Base-by-base conservation (phyloP, 2,888 invertebrate species). In the Morinoia aosen region DNA sequence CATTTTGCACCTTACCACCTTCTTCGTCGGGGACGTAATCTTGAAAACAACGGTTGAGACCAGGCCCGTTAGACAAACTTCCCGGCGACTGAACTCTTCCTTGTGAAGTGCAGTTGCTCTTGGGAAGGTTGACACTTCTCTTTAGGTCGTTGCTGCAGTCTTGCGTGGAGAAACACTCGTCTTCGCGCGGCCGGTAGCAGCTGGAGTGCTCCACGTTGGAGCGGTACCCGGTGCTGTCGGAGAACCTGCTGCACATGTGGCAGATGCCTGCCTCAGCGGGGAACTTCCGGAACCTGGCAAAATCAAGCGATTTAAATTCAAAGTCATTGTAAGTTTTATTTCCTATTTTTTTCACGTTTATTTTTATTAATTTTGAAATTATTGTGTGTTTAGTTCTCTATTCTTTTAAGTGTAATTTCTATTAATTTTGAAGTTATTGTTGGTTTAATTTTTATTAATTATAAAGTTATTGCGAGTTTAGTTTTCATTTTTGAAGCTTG, bases 221-320 rank as follows among this genome's bases (percentile, higher is more conserved):
- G 61, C 58, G 95, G 40, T 64, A 64, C 33, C 61, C 64, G 19
- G 19, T 58, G 57, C 61, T 61, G 64, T 64, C 95, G 7, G n/a
- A 39, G 19, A 95, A 95, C 11, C 64, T n/a, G 40, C 33, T 95
- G 64, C 95, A 95, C 39, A 95, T 40, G 25, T 95, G 95, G n/a
- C 95, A 95, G 39, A 95, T 95, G 95, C 58, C 58, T 39, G 95
- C 76, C n/a, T 88, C 88, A 14, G 40, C 33, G 0, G 95, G 95
- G 56, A 95, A 95, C n/a, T 95, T 95, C 39, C 95, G 95, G 88
- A 95, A 95, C 88, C 95, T 95, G 95, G 0, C 7, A 61, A n/a
- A 95, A 39, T 48, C 56, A 94, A 94, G 57, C 61, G 19, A 16
- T 61, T 61, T 61, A 8, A 16, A 5, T 16, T n/a, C 5, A 48